Base-by-base conservation (phyloP, 30 jellyfish, hydroid and myxozoan genomes). In the Aurelia sp. region DNA sequence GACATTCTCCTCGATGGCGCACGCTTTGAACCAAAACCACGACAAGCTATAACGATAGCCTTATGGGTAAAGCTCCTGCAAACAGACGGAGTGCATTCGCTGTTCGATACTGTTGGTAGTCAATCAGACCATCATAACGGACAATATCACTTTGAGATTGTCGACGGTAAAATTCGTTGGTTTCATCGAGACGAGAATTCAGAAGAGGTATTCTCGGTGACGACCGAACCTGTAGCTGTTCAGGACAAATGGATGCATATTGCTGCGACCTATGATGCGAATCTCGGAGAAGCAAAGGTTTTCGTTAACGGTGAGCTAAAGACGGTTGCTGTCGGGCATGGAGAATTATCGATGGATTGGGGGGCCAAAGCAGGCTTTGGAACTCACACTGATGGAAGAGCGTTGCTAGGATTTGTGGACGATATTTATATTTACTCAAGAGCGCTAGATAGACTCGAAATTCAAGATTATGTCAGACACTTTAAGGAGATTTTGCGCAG, bases 331-430 rank as follows among this genome's bases (percentile, higher is more conserved):
- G 97, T 81, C 21, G 97, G 97, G 11, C 96, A 77, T 3, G 98
- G 98, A 6, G 84, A 74, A 62, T 69, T 93, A 52, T 82, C 97
- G 17, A 59, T 72, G 77, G 98, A 93, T 67, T 93, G 98, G 98
- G 93, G 97, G 1, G 82, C 91, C 21, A 93, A 89, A 66, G 98
- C 98, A 11, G 98, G 98, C 16, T 93, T 93, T 35, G 98, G 98
- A 1, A 86, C 95, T 10, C 97, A 89, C 20, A 65, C 92, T 27
- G 93, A 86, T 73, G 98, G 97, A 13, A 63, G 95, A 37, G 93
- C 96, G 6, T 63, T 93, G 50, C 79, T 82, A 7, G 98, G 98
- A 11, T 88, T 81, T 58, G 71, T 93, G 15, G 98, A 93, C 68
- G 98, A 93, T 48, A 89, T 93, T 51, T 93, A 93, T 73, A 88